phyloP scores from a whole-genome alignment of 2,113 vertebrate genomes.

The Stictonetta naevosa region DNA sequence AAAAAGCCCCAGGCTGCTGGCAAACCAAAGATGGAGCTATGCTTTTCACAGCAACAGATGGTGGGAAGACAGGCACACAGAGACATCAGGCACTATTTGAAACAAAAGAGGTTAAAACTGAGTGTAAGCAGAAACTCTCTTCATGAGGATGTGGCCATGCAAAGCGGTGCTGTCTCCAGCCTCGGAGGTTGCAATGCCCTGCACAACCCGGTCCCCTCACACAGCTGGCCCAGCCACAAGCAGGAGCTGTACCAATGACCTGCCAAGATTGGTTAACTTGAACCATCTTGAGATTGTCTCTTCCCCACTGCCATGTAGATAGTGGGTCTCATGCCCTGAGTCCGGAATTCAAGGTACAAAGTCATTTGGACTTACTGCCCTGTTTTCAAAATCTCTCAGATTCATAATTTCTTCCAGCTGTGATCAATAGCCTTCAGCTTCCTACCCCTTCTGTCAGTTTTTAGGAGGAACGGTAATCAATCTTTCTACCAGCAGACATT shows the following conservation, averaged over 20 bases:
- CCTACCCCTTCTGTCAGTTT: neutral
- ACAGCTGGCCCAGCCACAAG: neutral
- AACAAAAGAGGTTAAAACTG: neutral
- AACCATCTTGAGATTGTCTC: neutral
- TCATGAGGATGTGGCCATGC: fast-evolving
- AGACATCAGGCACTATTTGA: neutral
- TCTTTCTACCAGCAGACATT: neutral
- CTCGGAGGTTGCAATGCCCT: neutral
- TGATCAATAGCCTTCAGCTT: neutral
- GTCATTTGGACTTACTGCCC: neutral
- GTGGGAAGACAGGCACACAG: neutral
- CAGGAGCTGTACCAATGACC: neutral
- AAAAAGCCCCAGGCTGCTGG: neutral
- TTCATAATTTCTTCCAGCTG: neutral
- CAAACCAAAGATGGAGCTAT: neutral
- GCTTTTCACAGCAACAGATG: neutral
- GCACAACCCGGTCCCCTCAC: neutral
- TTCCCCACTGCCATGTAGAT: fast-evolving
- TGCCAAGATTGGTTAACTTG: neutral
- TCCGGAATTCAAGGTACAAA: neutral
- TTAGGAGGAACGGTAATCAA: neutral
- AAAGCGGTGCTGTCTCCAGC: neutral
- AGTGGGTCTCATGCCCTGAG: fast-evolving
- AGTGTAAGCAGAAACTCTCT: neutral
- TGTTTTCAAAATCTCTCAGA: neutral